These are phyloP conservation scores for Clunio marinus DNA, from an alignment of 2,888 invertebrate genomes.

Conservation along the genomic window DNA sequence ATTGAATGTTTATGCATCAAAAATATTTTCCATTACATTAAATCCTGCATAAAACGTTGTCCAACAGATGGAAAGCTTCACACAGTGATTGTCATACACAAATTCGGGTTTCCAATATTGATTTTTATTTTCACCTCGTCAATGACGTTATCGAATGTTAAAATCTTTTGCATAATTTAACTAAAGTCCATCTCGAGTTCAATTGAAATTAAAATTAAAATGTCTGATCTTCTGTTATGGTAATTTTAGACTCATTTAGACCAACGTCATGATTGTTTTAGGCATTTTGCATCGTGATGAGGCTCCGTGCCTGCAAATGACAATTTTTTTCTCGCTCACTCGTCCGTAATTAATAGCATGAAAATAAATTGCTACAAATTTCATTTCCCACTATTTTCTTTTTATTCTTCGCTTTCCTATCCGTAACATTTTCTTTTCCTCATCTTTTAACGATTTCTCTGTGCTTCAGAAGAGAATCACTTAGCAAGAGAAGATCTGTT, in stretches of 20 bases:
- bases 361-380: constrained; percentile 37
- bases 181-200: constrained; percentile 16
- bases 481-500: not conserved
- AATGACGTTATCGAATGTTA: not conserved
- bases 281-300: not conserved
- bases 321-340: constrained; percentile 31
- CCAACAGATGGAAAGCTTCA: constrained; percentile 14
- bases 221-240: not conserved
- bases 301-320: constrained; percentile 22
- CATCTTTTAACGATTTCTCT: not conserved
- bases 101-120: constrained; percentile 6
- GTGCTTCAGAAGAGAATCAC: not conserved
- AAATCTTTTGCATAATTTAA: constrained; percentile 31
- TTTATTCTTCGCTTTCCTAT: no score
- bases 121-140: not conserved
- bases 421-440: not conserved
- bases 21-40: constrained; percentile 37
- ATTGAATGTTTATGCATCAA: constrained; percentile 27
- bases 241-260: not conserved
- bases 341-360: constrained; percentile 29
- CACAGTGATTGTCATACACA: constrained; percentile 28
- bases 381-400: constrained; percentile 15
- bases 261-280: not conserved
- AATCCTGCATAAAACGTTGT: constrained; percentile 1
- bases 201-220: not conserved